These are phyloP conservation scores for Turdus rufiventris DNA, from an alignment of 2,113 vertebrate genomes.

Conservation along the genomic window DNA sequence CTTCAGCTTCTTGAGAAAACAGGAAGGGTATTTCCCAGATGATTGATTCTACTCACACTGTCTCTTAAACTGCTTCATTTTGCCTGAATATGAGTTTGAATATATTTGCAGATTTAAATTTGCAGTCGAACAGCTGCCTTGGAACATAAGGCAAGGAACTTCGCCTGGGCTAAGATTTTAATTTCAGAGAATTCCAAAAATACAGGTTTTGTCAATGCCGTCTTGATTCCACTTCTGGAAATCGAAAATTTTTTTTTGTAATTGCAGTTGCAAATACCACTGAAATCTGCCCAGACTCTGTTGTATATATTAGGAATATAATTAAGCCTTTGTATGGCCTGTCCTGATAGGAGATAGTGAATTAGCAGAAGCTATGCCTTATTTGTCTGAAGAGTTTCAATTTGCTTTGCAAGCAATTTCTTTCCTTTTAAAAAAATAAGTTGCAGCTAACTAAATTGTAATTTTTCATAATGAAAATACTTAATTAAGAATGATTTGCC, in stretches of 20 bases:
- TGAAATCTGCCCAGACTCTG: not conserved
- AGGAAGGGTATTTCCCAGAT: not conserved
- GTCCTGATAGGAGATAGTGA: not conserved
- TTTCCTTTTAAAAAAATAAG: constrained; percentile 27
- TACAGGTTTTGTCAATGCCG: not conserved
- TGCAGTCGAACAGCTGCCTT: not conserved
- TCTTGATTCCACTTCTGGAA: not conserved
- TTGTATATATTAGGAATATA: not conserved
- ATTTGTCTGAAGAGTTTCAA: not conserved
- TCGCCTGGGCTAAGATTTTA: not conserved
- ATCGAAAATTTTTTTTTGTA: not conserved
- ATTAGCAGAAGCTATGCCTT: not conserved
- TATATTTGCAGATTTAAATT: not conserved
- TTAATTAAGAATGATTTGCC: not conserved
- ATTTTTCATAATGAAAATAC: not conserved
- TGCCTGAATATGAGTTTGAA: not conserved
- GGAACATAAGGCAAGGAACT: not conserved
- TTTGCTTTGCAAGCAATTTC: not conserved
- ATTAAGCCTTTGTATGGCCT: not conserved
- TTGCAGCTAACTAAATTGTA: not conserved
- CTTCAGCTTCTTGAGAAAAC: not conserved
- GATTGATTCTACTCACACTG: not conserved
- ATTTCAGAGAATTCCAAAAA: not conserved
- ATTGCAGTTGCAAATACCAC: not conserved
- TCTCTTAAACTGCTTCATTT: not conserved